phyloP scores from a whole-genome alignment of 2,113 vertebrate genomes.

The Ochotona princeps region DNA sequence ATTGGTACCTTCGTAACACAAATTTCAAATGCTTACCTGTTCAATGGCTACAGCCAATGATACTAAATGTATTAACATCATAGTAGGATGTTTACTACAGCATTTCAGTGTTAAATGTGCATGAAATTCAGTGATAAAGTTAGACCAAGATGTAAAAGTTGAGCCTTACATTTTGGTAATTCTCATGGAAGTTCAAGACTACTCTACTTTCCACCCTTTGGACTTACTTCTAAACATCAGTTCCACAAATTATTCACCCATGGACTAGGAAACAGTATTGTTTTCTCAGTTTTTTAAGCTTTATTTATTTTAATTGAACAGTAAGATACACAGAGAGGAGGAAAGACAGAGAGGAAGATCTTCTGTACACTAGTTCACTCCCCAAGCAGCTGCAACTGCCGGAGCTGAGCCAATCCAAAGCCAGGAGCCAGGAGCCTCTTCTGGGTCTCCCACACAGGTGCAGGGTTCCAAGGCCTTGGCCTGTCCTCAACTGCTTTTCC shows the following conservation, averaged over 20 bases:
- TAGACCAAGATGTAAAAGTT: neutral
- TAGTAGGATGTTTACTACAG: neutral
- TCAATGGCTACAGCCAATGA: neutral
- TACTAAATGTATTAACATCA: neutral
- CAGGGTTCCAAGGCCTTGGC: too few relatives aligned
- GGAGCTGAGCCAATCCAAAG: too few relatives aligned
- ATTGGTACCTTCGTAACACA: neutral
- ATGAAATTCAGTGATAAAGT: slow-evolving; percentile 1
- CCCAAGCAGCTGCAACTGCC: too few relatives aligned
- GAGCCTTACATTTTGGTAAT: neutral
- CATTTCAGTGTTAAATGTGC: neutral
- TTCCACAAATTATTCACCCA: neutral
- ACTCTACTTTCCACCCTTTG: neutral
- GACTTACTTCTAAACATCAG: neutral
- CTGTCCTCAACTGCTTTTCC: too few relatives aligned
- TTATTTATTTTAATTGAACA: too few relatives aligned
- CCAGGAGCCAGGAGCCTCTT: too few relatives aligned
- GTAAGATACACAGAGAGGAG: too few relatives aligned
- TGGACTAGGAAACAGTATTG: neutral
- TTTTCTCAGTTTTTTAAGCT: neutral
- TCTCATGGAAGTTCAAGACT: neutral
- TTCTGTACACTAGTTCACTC: too few relatives aligned
- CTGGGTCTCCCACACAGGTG: too few relatives aligned
- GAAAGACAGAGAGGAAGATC: too few relatives aligned
- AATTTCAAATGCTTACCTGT: neutral